Evolutionary conservation across 2,113 vertebrate genomes (phyloP).

Genomic region (Malaclemys terrapin): DNA sequence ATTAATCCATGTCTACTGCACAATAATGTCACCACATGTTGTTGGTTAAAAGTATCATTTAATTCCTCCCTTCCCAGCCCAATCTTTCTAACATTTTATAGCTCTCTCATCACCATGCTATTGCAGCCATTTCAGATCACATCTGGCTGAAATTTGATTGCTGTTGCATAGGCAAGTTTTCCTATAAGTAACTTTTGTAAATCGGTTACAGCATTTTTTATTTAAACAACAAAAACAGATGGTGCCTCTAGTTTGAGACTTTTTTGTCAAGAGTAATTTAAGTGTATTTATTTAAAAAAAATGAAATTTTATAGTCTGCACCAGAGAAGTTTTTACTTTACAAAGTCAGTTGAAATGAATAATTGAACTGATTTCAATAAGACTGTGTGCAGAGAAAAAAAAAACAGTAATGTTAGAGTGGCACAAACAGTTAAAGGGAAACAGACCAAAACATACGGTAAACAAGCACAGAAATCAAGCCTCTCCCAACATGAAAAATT

Average conservation of each 20-base stretch:
- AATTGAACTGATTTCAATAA: slow-evolving; percentile 32
- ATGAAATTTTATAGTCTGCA: neutral
- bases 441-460: neutral
- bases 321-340: neutral
- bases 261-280: neutral
- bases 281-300: neutral
- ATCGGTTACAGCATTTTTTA: neutral
- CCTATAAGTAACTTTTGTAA: neutral
- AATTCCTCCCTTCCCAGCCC: neutral
- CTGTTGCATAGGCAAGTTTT: neutral
- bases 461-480: slow-evolving; percentile 11
- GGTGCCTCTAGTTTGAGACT: neutral
- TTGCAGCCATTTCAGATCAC: neutral
- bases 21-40: neutral
- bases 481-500: slow-evolving; percentile 18
- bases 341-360: slow-evolving; percentile 24
- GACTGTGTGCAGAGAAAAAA: neutral
- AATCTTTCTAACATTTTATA: neutral
- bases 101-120: neutral
- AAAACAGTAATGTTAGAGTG: neutral
- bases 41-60: slow-evolving; percentile 5
- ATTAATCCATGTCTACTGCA: neutral
- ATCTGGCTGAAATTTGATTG: neutral
- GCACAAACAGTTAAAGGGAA: neutral
- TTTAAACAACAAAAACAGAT: neutral